Evolutionary conservation across 2,888 invertebrate genomes (phyloP).

Genomic region (Xanthorhoe designata): DNA sequence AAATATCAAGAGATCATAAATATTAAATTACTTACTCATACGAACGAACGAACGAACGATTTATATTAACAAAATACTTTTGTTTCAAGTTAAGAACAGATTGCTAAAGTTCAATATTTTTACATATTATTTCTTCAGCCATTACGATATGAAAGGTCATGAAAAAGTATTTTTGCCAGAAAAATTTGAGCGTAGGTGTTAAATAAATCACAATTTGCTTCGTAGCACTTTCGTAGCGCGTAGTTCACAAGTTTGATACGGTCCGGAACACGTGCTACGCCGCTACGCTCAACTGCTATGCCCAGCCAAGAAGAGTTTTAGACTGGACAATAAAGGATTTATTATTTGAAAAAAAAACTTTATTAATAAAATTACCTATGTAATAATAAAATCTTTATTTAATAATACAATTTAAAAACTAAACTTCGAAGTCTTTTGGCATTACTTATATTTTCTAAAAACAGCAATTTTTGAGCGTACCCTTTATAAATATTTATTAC

Average conservation of each 20-base stretch:
- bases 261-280: constrained; percentile 36
- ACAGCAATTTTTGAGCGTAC: too few species aligned
- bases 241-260: constrained; percentile 43
- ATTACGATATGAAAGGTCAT: constrained; percentile 6
- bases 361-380: too few species aligned
- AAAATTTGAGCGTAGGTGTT: constrained; percentile 23
- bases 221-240: constrained; percentile 23
- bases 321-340: background rate
- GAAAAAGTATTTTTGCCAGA: constrained; percentile 17
- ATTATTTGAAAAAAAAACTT: too few species aligned
- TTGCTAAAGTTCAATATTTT: background rate
- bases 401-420: too few species aligned
- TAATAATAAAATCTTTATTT: too few species aligned
- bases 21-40: too few species aligned
- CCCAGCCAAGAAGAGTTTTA: background rate
- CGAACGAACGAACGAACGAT: too few species aligned
- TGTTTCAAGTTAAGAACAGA: background rate
- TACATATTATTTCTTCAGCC: background rate
- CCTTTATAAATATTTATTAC: too few species aligned
- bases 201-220: constrained; percentile 29
- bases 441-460: too few species aligned
- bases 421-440: too few species aligned
- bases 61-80: background rate
- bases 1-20: too few species aligned
- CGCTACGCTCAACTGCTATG: constrained; percentile 20